Conservation (phyloP, 2,797 vertebrate genomes). For the Diplodus puntazzo region DNA sequence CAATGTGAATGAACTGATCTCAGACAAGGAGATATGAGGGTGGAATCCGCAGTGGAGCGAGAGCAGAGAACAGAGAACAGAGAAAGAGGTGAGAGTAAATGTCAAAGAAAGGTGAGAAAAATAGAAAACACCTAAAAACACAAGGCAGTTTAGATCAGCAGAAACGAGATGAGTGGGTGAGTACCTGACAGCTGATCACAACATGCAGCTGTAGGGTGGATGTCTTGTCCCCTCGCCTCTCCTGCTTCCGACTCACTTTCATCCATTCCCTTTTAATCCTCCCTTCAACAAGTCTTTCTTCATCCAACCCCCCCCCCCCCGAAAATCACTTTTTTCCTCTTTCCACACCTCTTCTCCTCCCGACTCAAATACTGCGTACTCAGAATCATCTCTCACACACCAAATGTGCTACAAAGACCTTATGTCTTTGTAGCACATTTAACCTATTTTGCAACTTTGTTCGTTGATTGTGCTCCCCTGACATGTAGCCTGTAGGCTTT, state of each 20-base stretch:
- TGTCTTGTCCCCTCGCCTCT: constrained; percentile 49
- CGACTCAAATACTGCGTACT: constrained; percentile 46
- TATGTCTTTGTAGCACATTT: constrained; percentile 5
- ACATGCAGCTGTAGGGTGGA: constrained; percentile 59
- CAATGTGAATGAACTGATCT: constrained; percentile 44
- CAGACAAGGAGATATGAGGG: constrained; percentile 49
- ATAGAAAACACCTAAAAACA: constrained; percentile 44
- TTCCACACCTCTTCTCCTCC: constrained; percentile 48
- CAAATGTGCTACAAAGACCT: too few relatives aligned
- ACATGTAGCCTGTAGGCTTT: neutral
- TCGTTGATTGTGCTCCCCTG: neutral
- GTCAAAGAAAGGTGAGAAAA: constrained; percentile 68
- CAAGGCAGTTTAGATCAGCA: constrained; percentile 40
- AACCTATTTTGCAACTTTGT: constrained; percentile 25
- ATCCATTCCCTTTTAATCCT: constrained; percentile 49
- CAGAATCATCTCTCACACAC: constrained; percentile 57
- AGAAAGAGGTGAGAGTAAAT: constrained; percentile 56
- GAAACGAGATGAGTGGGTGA: constrained; percentile 41
- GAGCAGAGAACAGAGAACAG: constrained; percentile 32
- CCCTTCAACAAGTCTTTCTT: constrained; percentile 42
- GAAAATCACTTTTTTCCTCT: constrained; percentile 32
- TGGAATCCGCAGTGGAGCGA: constrained; percentile 16
- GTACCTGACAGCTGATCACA: constrained; percentile 65
- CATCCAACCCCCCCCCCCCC: neutral
- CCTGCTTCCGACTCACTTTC: constrained; percentile 41